Base-by-base conservation (phyloP, 2,113 vertebrate genomes). In the Colinus virginianus region DNA sequence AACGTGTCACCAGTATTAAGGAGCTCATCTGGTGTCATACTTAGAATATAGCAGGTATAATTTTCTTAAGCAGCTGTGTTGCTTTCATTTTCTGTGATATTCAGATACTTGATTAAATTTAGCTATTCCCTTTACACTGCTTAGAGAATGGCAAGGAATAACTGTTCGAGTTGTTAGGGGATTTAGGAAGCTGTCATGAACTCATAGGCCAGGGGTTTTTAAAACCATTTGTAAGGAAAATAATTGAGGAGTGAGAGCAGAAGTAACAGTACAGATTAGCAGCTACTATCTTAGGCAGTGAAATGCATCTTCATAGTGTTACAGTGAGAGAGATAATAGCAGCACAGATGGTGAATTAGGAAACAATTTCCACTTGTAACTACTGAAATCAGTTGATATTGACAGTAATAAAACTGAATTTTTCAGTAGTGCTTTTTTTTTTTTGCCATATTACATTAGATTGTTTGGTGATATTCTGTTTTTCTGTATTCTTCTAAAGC, bases 291-390 rank as follows among this genome's bases (percentile, higher is more conserved):
- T 90, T 84, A 82, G 0, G 1, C 84, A 85, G 59, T 26, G 45
- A 90, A 90, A 85, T 85, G 56, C 32, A 36, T 84, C 83, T 88
- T 80, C 0, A 0, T 75, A 80, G 59, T 26, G 5, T 42, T 63
- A n/a, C 34, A 63, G 34, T 80, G 59, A 86, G 77, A 72, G 32
- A 88, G 75, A 66, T 48, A 78, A 25, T 64, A 75, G 34, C 36
- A 72, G 79, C 82, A 75, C 93, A 96, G 93, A 93, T 96, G 93
- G 93, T 78, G 79, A 90, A 86, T 93, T 93, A 91, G 85, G 49
- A 84, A 90, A 87, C 64, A 84, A 91, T 92, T 96, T 93, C 81
- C 89, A 87, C 78, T 87, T 92, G 55, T 94, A 92, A 84, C 84
- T 95, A 74, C 87, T 87, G 91, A 92, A 90, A 92, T 85, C 64